Base-by-base conservation (phyloP, 1,140 invertebrate species). In the Steinernema khuongi region DNA sequence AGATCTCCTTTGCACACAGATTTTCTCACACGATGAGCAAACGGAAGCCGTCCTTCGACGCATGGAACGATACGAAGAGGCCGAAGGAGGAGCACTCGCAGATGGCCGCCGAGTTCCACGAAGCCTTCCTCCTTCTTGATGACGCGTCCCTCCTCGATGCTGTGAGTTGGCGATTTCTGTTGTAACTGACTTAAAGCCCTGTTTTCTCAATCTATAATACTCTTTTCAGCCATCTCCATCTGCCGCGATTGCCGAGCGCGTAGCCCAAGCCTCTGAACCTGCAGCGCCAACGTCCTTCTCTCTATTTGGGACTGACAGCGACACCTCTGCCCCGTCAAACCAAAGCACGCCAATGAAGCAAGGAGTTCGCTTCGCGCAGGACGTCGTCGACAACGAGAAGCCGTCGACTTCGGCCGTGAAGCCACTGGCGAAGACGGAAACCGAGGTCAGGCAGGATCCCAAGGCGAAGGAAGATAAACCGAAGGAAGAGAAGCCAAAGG, bases 361-460 rank as follows among this genome's bases (percentile, higher is more conserved):
- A 41, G 36, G 50, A 14, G 50, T 60, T 2, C 50, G 22, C 4
- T 60, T 60, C 50, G 50, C 50, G 19, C 4, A 7, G 14, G 50
- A 60, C 50, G 50, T 60, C 7, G 50, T 60, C 7, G 50, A 60
- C 50, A 60, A 60, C 50, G 50, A 60, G 19, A 60, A 60, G 19
- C 50, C 50, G 4, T 60, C 50, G 19, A 60, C 50, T 14, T 60
- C 50, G 4, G 50, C 14, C 4, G 50, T 26, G 19, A 60, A 60
- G 36, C 36, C 7, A n/a, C 14, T n/a, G 50, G 7, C 26, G 14
- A 2, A 7, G 26, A 7, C 22, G 4, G 26, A 60, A 60, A 26
- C 14, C 14, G 50, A 60, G 14, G 50, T n/a, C 36, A n/a, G n/a
- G 36, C 36, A 41, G 36, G n/a, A 7, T 14, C 14, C 14, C 4